A percentile compares a stretch with the other conserved stretches of the same genome.
phyloP scores from a whole-genome alignment of 2,888 invertebrate genomes.

The Holacanthella duospinosa region DNA sequence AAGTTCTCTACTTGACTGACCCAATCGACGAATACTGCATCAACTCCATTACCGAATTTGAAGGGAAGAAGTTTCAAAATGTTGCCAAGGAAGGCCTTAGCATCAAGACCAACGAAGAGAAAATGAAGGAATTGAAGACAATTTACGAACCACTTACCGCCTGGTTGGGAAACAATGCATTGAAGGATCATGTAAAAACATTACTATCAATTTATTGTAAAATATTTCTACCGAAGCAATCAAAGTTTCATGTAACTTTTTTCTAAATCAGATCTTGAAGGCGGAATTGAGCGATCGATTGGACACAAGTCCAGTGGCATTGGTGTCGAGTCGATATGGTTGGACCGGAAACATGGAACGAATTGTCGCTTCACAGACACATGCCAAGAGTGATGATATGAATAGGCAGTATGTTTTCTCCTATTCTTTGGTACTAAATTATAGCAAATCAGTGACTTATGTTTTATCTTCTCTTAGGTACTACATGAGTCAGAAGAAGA shows the following conservation, averaged over 20 bases:
- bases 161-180: constrained; percentile 73
- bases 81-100: constrained; percentile 96
- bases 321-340: constrained; percentile 51
- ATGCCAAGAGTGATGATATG: constrained; percentile 49
- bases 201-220: background rate
- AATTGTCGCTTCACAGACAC: constrained; percentile 50
- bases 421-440: constrained; percentile 1
- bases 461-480: constrained; percentile 51
- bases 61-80: constrained; percentile 98
- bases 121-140: constrained; percentile 61
- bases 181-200: constrained; percentile 62
- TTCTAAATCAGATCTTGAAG: constrained; percentile 44
- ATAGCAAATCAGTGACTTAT: no score
- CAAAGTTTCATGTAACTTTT: background rate
- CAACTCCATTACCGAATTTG: constrained; percentile 91
- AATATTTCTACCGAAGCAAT: background rate
- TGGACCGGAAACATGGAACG: constrained; percentile 58
- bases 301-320: constrained; percentile 50
- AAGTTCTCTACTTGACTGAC: constrained; percentile 86
- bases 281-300: constrained; percentile 50
- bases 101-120: constrained; percentile 61
- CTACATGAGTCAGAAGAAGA: constrained; percentile 89
- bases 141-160: constrained; percentile 78
- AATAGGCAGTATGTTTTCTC: constrained; percentile 43
- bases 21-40: constrained; percentile 98